Evolutionary conservation across 1,140 invertebrate species (phyloP), one percentile per base, ranked within the genome.

Genomic region (Lepidurus apus): DNA sequence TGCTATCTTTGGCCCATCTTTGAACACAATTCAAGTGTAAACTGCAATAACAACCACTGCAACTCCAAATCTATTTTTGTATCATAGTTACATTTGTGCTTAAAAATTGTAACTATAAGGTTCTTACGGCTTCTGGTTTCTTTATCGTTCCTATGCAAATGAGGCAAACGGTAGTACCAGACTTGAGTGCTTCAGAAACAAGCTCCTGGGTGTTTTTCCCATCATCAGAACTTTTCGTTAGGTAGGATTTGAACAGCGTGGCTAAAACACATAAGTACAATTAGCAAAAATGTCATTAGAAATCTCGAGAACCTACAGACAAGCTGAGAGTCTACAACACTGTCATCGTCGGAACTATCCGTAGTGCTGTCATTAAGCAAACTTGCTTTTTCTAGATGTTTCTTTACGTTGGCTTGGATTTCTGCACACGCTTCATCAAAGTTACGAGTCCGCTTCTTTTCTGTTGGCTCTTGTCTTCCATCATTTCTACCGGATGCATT

Each of bases 101-200:
- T 4, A 34, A 34, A 34, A 34, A 34, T 34, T 34, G 4, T 34
- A 34, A 3, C 34, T 34, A 34, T 2, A 34, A 34, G 34, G 34
- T 34, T 34, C 87, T 87, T 83, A 95, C 93, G 26, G 91, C 84
- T 83, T 97, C 92, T 77, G 86, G 87, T 82, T 92, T 90, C 84
- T 93, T 95, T 0, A 98, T 90, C 80, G 92, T 91, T 74, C 91
- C 93, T 85, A 98, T 97, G 82, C 96, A 98, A 82, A 98, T 93
- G 5, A 98, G 87, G 84, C 96, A 98, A 47, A 93, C 92, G 4
- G 91, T 90, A 43, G 93, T 89, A 6, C 93, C 92, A 73, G 91
- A 91, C 83, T 91, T 90, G 80, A 95, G 89, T 0, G 89, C 87
- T 83, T 94, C 92, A 82, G 92, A 89, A 44, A 95, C 84, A 83